Conservation (phyloP, 2,113 vertebrate genomes). For the Charadrius vociferus region DNA sequence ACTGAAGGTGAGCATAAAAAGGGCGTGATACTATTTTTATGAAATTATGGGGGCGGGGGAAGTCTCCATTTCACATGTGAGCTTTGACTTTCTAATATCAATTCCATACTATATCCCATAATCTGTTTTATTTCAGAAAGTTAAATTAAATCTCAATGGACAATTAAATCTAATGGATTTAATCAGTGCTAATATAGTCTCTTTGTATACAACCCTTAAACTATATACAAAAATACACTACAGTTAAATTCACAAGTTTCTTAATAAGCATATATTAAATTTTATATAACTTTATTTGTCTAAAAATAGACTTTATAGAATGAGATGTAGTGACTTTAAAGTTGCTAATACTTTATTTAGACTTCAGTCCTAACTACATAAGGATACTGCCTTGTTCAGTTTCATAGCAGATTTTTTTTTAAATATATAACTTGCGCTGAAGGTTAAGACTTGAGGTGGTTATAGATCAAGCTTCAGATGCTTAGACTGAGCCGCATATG, state of each 20-base stretch:
- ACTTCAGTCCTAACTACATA: not conserved
- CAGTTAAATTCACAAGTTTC: not conserved
- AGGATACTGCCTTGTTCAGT: not conserved
- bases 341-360: not conserved
- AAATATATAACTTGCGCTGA: not conserved
- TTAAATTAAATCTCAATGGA: too few species aligned
- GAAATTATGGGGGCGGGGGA: not conserved
- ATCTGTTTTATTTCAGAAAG: not conserved
- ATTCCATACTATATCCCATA: not conserved
- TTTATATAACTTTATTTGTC: not conserved
- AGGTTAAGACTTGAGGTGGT: not conserved
- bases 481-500: not conserved
- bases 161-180: not conserved
- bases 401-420: not conserved
- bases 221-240: fast-evolving
- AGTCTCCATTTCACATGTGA: not conserved
- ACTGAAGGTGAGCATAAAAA: constrained; percentile 85
- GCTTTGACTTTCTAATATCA: not conserved
- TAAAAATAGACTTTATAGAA: not conserved
- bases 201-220: not conserved
- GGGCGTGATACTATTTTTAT: not conserved
- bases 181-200: not conserved
- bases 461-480: not conserved
- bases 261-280: not conserved
- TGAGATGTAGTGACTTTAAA: not conserved